Conservation (phyloP, 2,888 invertebrate species). For the Drosophila testacea region DNA sequence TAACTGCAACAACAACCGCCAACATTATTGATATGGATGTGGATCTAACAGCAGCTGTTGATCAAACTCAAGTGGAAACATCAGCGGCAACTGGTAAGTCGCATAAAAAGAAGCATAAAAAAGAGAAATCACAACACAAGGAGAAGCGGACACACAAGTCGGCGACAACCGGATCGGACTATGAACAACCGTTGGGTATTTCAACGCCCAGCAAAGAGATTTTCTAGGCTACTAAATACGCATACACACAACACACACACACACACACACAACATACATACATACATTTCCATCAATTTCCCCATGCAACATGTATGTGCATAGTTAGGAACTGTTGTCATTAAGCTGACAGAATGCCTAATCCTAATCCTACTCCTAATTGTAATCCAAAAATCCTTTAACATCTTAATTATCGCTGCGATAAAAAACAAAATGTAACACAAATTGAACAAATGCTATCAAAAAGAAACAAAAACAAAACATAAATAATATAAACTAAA, state of each 20-base stretch:
- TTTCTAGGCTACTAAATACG: constrained; percentile 84
- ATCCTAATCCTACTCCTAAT: constrained; percentile 23
- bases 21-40: constrained; percentile 55
- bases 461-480: constrained; percentile 2
- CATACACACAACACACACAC: constrained; percentile 18
- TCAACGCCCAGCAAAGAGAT: constrained; percentile 96
- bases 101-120: constrained; percentile 78
- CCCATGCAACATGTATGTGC: constrained; percentile 10
- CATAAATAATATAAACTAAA: constrained; percentile 2
- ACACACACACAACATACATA: background rate
- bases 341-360: constrained; percentile 44
- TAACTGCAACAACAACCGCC: constrained; percentile 1
- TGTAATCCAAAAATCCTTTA: constrained; percentile 6
- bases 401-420: constrained; percentile 68
- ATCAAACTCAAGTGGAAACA: background rate
- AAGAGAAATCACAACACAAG: constrained; percentile 81
- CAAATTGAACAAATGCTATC: constrained; percentile 53
- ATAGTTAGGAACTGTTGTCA: constrained; percentile 30
- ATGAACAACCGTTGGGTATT: constrained; percentile 96
- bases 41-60: background rate
- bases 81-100: constrained; percentile 53
- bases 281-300: constrained; percentile 10
- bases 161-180: constrained; percentile 86
- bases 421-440: constrained; percentile 51
- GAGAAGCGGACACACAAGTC: constrained; percentile 78